Conservation (phyloP, 1,140 invertebrate genomes). For the Trachymyrmex septentrionalis region DNA sequence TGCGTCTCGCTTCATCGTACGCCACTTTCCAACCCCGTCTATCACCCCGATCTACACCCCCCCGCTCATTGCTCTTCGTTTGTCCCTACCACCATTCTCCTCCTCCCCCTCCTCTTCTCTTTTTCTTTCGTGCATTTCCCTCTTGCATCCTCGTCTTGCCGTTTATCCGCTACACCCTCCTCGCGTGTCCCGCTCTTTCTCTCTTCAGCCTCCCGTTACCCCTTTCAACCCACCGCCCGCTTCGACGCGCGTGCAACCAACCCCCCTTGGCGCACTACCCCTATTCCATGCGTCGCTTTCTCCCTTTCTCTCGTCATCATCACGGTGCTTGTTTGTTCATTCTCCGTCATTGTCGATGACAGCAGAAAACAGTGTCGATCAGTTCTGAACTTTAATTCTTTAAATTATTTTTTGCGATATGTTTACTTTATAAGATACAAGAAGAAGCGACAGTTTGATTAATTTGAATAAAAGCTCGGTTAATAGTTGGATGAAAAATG, state of each 20-base stretch:
- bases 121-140: slow-evolving; percentile 72
- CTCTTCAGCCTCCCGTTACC: slow-evolving; percentile 56
- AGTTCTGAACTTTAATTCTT: slow-evolving; percentile 70
- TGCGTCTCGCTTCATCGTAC: slow-evolving; percentile 57
- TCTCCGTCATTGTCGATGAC: slow-evolving; percentile 62
- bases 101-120: slow-evolving; percentile 1
- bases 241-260: slow-evolving; percentile 68
- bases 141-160: slow-evolving; percentile 58
- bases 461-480: not conserved
- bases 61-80: slow-evolving; percentile 32
- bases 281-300: slow-evolving; percentile 59
- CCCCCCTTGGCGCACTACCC: slow-evolving; percentile 45
- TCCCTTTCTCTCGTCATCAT: slow-evolving; percentile 58
- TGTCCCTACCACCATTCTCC: not conserved
- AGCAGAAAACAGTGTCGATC: slow-evolving; percentile 72
- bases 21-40: slow-evolving; percentile 65
- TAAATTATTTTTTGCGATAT: slow-evolving; percentile 59
- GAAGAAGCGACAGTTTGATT: not conserved
- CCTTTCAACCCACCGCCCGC: slow-evolving; percentile 68
- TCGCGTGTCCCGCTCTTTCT: slow-evolving; percentile 43
- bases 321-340: slow-evolving; percentile 57
- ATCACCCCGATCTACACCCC: slow-evolving; percentile 69
- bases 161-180: slow-evolving; percentile 38
- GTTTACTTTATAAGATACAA: slow-evolving; percentile 14
- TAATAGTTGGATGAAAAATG: not conserved